phyloP scores from a whole-genome alignment of 2,888 invertebrate genomes.

The Pandemis corylana region DNA sequence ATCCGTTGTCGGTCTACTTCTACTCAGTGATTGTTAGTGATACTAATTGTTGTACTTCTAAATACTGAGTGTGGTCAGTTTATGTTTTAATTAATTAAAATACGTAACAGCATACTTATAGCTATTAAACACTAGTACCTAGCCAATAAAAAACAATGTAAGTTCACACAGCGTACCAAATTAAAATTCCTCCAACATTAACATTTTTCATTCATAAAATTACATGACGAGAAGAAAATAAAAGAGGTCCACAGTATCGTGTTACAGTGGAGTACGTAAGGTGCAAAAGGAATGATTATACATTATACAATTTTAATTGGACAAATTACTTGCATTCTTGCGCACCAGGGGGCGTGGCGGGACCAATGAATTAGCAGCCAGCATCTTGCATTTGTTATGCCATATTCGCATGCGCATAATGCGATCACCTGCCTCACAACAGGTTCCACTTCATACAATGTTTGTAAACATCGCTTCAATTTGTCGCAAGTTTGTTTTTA shows the following conservation, averaged over 20 bases:
- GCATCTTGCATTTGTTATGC: conserved; percentile 16
- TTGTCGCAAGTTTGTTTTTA: conserved; percentile 13
- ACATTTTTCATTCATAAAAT: conserved; percentile 15
- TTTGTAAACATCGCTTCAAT: conserved; percentile 35
- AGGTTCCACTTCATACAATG: conserved; percentile 20
- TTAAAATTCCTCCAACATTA: conserved; percentile 8
- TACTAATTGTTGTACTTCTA: too few species aligned
- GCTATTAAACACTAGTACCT: neutral
- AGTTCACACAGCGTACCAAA: neutral
- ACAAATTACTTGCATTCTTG: conserved; percentile 37
- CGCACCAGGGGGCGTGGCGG: conserved; percentile 13
- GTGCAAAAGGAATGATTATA: conserved; percentile 33
- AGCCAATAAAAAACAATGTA: neutral
- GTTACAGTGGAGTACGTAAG: conserved; percentile 17
- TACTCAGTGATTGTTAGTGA: neutral
- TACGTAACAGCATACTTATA: neutral
- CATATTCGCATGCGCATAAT: neutral
- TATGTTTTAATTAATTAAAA: neutral
- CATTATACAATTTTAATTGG: conserved; percentile 30
- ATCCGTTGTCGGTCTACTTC: neutral
- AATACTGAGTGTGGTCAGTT: too few species aligned
- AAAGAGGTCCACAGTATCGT: conserved; percentile 19
- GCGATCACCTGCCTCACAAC: conserved; percentile 16
- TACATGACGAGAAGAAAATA: conserved; percentile 1
- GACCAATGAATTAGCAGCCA: conserved; percentile 11